phyloP scores from a whole-genome alignment of 1,140 invertebrate species.

The Uloborus diversus region DNA sequence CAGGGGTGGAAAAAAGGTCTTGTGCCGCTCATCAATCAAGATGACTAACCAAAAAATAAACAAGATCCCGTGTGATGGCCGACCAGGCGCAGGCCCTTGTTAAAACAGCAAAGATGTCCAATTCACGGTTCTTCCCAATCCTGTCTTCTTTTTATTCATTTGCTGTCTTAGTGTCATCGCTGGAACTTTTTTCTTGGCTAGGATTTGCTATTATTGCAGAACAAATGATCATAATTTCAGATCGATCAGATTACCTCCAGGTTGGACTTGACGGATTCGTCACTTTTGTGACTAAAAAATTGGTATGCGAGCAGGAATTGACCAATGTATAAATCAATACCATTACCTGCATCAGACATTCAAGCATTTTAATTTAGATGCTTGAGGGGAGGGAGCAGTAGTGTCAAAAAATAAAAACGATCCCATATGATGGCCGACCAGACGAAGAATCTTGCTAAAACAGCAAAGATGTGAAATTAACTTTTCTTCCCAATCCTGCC shows the following conservation, averaged over 20 bases:
- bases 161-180: neutral
- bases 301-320: neutral
- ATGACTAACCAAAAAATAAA: conserved; percentile 50
- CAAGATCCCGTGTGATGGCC: neutral
- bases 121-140: conserved; percentile 9
- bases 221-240: too few relatives aligned
- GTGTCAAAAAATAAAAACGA: conserved; percentile 38
- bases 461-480: conserved; percentile 30
- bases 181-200: neutral
- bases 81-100: conserved; percentile 3
- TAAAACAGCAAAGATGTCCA: conserved; percentile 37
- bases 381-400: too few relatives aligned
- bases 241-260: too few relatives aligned
- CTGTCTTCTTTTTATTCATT: too few relatives aligned
- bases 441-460: conserved; percentile 17
- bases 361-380: too few relatives aligned
- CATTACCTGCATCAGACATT: too few relatives aligned
- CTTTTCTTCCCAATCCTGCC: conserved; percentile 2
- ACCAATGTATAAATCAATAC: too few relatives aligned
- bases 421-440: neutral
- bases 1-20: neutral
- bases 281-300: neutral
- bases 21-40: conserved; percentile 41
- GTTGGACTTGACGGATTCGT: too few relatives aligned
- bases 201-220: neutral